phyloP scores from a whole-genome alignment of 2,888 invertebrate genomes.

The Phasia obesa region DNA sequence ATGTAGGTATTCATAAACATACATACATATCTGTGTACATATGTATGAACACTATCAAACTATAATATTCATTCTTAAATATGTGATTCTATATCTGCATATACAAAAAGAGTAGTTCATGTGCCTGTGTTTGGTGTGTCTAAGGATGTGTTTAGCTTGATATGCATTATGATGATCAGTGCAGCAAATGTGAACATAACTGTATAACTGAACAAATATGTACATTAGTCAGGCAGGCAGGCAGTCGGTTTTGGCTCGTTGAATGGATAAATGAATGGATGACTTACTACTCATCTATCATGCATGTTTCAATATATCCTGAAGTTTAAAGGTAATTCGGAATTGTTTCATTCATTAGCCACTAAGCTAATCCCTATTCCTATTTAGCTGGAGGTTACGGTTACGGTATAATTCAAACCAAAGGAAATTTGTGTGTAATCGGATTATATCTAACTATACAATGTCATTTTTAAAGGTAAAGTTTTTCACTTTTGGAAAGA shows the following conservation, averaged over 20 bases:
- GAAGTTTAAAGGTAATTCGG: not conserved
- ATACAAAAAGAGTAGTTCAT: slow-evolving; percentile 49
- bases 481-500: too few species aligned
- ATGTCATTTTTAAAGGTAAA: too few species aligned
- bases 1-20: slow-evolving; percentile 74
- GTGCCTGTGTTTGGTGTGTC: slow-evolving; percentile 45
- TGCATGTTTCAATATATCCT: not conserved
- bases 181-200: slow-evolving; percentile 81
- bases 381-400: too few species aligned
- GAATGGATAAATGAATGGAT: slow-evolving; percentile 33
- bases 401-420: too few species aligned
- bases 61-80: slow-evolving; percentile 48
- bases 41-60: slow-evolving; percentile 57
- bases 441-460: too few species aligned
- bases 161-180: slow-evolving; percentile 80
- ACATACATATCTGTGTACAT: slow-evolving; percentile 53
- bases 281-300: slow-evolving; percentile 20
- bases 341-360: not conserved
- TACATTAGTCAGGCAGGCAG: too few species aligned
- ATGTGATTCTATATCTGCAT: slow-evolving; percentile 68
- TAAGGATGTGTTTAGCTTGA: slow-evolving; percentile 69
- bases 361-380: too few species aligned
- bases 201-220: slow-evolving; percentile 82
- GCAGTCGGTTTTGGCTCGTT: slow-evolving; percentile 67
- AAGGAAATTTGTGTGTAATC: too few species aligned